Evolutionary conservation across 2,888 invertebrate genomes (phyloP).

Genomic region (Drosophila mimica): DNA sequence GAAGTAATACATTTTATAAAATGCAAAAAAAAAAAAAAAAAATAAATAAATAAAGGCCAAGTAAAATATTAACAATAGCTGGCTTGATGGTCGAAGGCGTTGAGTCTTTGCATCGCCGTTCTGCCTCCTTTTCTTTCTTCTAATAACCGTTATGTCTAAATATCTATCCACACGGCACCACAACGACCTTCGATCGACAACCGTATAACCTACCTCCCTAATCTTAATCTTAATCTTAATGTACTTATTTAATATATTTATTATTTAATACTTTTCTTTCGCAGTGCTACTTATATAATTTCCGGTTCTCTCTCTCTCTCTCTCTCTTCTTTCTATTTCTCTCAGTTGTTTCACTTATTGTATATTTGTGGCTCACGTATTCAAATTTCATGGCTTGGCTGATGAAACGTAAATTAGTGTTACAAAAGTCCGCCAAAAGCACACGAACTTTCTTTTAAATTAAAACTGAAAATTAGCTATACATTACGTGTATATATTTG

Average conservation of each 20-base stretch:
- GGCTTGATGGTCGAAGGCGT: too few relatives aligned
- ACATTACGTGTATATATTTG: neutral
- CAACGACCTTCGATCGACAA: too few relatives aligned
- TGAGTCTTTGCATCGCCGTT: too few relatives aligned
- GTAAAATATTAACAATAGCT: neutral
- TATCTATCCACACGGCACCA: too few relatives aligned
- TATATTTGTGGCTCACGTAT: neutral
- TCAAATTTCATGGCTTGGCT: conserved; percentile 29
- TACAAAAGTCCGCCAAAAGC: conserved; percentile 17
- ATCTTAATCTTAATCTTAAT: too few relatives aligned
- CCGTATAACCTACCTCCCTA: too few relatives aligned
- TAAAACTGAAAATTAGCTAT: conserved; percentile 11
- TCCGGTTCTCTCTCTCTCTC: neutral
- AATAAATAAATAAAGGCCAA: neutral
- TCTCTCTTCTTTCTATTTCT: neutral
- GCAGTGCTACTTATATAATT: neutral
- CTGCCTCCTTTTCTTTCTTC: too few relatives aligned
- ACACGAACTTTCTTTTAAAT: conserved; percentile 27
- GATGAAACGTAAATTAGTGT: conserved; percentile 51
- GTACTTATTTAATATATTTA: too few relatives aligned
- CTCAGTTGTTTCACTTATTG: neutral
- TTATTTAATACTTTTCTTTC: neutral
- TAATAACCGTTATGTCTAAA: too few relatives aligned
- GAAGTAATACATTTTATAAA: neutral
- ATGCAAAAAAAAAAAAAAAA: neutral